Evolutionary conservation across 35 echinoderm and acorn worm genomes (phyloP), one percentile per base, ranked within the genome.

Genomic region (Patiria miniata): DNA sequence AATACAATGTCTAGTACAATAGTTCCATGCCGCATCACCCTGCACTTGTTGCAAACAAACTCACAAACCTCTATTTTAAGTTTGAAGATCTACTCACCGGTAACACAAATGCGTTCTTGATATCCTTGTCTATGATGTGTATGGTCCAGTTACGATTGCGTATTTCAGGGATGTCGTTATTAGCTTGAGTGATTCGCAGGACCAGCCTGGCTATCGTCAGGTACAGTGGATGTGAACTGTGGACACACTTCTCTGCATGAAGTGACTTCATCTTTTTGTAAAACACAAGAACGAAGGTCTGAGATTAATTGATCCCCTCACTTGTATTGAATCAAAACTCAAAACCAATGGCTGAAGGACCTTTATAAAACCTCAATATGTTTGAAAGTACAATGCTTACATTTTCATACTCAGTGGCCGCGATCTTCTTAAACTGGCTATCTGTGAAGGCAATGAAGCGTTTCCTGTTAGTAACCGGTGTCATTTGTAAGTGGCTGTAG

Each of bases 51-150:
- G 12, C 12, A 12, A 47, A 4, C 42, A 47, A 47, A 6, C 12
- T 47, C 42, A 47, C 42, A 47, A 47, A 12, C 4, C 4, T 6
- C 42, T 4, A 47, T 12, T 6, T 47, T 4, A 47, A 6, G 4
- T 47, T 47, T 47, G 4, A 12, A 73, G 2, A 36, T 19, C 16
- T 29, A 90, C 91, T 93, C 55, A 97, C 95, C n/a, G 95, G 95
- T 9, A 97, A 65, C 18, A 97, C 95, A 93, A 97, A 97, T 7
- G 95, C 95, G 81, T 97, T 97, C 73, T 91, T 89, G 36, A 86
- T 14, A 33, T 97, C 56, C 19, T 89, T 86, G 77, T 97, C 54
- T 12, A 97, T 52, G 12, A 97, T 84, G 81, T 97, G 91, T 38
- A 97, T 87, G 36, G 89, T 91, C 95, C 95, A 97, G 39, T 83